Percentiles rank a stretch among this genome's conserved stretches.
phyloP scores from a whole-genome alignment of 23 tunicate genomes.

The Botrylloides violaceus region DNA sequence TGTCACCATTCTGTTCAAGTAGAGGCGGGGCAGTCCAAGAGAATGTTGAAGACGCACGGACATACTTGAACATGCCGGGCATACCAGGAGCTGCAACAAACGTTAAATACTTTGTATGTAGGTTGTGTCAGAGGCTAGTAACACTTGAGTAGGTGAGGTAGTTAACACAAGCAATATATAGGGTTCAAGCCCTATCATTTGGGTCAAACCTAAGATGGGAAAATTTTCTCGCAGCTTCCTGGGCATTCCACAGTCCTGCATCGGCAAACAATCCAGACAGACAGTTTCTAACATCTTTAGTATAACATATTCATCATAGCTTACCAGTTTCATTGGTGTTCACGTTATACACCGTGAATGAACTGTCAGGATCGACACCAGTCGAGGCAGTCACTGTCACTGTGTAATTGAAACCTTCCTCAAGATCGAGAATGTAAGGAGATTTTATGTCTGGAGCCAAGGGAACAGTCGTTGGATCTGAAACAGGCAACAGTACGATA shows the following conservation, averaged over 20 bases:
- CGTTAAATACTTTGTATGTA: no score
- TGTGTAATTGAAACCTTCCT: constrained; percentile 3
- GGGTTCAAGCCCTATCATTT: no score
- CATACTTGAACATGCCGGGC: background rate
- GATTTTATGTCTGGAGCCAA: background rate
- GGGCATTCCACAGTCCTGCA: no score
- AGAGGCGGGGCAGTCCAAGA: constrained; percentile 8
- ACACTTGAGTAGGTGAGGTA: no score
- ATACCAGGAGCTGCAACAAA: constrained; percentile 14
- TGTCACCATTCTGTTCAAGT: constrained; percentile 12
- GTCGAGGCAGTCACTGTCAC: constrained; percentile 8
- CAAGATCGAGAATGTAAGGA: background rate
- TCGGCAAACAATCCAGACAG: no score
- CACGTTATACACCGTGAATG: background rate
- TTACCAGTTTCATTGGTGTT: constrained; percentile 5
- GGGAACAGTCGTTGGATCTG: background rate
- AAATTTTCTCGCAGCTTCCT: no score
- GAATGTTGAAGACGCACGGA: background rate
- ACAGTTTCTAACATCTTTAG: no score
- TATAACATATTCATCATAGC: background rate
- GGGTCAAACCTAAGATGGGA: no score
- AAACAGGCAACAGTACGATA: background rate
- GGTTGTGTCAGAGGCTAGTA: no score
- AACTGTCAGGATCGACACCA: constrained; percentile 3
- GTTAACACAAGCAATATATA: no score